phyloP scores from a whole-genome alignment of 2,888 invertebrate genomes.

The Digitonthophagus gazella region DNA sequence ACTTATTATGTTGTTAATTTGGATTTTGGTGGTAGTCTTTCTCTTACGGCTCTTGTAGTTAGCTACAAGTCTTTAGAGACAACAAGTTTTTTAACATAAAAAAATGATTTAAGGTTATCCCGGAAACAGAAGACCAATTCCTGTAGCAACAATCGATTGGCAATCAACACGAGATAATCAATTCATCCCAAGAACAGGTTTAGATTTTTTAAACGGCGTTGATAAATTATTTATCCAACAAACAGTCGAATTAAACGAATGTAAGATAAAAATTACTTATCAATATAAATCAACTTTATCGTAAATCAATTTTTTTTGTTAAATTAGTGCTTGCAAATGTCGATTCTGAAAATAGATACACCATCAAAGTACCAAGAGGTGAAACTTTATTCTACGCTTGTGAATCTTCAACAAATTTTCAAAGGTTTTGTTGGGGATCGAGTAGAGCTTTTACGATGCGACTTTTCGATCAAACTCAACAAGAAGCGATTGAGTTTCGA shows the following conservation, averaged over 20 bases:
- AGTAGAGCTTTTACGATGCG: slow-evolving; percentile 74
- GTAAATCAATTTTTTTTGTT: slow-evolving; percentile 32
- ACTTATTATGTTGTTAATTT: no score
- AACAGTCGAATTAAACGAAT: slow-evolving; percentile 73
- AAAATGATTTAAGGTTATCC: background rate
- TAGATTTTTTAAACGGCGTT: slow-evolving; percentile 69
- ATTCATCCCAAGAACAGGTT: slow-evolving; percentile 64
- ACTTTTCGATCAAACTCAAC: slow-evolving; percentile 77
- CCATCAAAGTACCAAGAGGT: slow-evolving; percentile 67
- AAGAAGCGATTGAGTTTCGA: slow-evolving; percentile 74
- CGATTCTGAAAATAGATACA: slow-evolving; percentile 71
- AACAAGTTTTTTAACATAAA: background rate
- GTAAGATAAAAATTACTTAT: slow-evolving; percentile 51
- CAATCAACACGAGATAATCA: slow-evolving; percentile 57
- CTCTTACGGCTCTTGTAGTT: background rate
- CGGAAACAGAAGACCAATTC: slow-evolving; percentile 54
- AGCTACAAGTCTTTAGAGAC: background rate
- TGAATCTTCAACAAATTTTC: slow-evolving; percentile 62
- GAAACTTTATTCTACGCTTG: slow-evolving; percentile 74
- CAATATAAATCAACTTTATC: background rate
- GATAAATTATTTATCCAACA: slow-evolving; percentile 73
- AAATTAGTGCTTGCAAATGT: slow-evolving; percentile 61
- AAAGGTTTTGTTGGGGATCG: slow-evolving; percentile 70
- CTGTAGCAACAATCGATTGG: slow-evolving; percentile 63
- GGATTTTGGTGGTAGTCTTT: no score